These are phyloP conservation scores for Drosophila demipolita DNA, from an alignment of 2,888 invertebrate genomes.

Conservation along the genomic window DNA sequence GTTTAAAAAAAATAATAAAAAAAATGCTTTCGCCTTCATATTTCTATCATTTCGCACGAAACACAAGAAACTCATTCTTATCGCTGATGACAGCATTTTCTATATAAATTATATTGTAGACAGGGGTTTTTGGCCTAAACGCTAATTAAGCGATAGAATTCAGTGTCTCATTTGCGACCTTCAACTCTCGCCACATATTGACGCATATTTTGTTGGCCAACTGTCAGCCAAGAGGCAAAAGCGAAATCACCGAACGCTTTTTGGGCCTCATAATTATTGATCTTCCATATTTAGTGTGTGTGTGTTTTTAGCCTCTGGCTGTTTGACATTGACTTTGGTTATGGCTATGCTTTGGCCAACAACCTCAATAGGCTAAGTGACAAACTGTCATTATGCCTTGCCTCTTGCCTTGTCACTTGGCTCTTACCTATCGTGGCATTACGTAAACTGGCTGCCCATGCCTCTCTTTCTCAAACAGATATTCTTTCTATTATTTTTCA, in stretches of 20 bases:
- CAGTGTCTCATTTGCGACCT: conserved; percentile 28
- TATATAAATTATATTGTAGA: background rate
- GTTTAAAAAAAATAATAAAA: background rate
- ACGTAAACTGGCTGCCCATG: conserved; percentile 32
- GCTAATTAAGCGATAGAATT: conserved; percentile 27
- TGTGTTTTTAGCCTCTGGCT: conserved; percentile 33
- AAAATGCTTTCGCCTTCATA: conserved; percentile 48
- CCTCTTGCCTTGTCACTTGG: conserved; percentile 5
- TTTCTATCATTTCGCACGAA: conserved; percentile 26
- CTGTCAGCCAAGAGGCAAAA: conserved; percentile 18
- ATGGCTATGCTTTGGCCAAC: conserved; percentile 44
- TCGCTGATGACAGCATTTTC: conserved; percentile 49
- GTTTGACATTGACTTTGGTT: conserved; percentile 65
- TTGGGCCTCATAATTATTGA: conserved; percentile 51
- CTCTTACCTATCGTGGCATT: conserved; percentile 29
- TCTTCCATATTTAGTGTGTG: conserved; percentile 50
- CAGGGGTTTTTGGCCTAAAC: conserved; percentile 21
- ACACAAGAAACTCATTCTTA: conserved; percentile 27
- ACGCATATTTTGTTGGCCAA: conserved; percentile 20
- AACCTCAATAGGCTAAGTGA: conserved; percentile 34
- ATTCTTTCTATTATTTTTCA: conserved; percentile 1
- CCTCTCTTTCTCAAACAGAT: background rate
- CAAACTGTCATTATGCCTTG: conserved; percentile 30
- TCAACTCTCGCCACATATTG: conserved; percentile 28
- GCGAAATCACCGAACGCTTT: conserved; percentile 22